phyloP scores from a whole-genome alignment of 1,140 invertebrate species.

The Drosophila auraria region DNA sequence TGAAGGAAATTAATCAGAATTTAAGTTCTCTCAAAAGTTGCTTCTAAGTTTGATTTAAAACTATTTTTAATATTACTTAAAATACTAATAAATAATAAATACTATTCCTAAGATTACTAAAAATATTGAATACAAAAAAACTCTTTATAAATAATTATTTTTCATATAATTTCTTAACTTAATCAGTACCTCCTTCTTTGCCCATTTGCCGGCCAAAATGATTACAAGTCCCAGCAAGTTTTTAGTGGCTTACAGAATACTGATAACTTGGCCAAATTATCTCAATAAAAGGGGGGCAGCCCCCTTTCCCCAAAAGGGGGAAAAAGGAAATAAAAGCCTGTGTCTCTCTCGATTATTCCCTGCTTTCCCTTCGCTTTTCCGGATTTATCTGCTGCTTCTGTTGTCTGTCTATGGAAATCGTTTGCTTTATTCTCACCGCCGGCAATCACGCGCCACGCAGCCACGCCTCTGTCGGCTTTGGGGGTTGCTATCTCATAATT shows the following conservation, averaged over 20 bases:
- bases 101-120: too few species aligned
- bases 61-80: too few species aligned
- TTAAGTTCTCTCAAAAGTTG: too few species aligned
- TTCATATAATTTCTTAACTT: background rate
- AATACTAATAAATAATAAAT: background rate
- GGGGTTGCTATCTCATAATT: conserved; percentile 73
- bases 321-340: conserved; percentile 13
- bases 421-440: conserved; percentile 33
- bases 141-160: background rate
- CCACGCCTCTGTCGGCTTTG: conserved; percentile 16
- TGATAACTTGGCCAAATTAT: conserved; percentile 17
- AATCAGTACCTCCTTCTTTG: background rate
- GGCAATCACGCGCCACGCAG: conserved; percentile 57
- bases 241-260: conserved; percentile 7
- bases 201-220: background rate
- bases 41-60: too few species aligned
- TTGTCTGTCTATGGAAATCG: conserved; percentile 18
- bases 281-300: background rate
- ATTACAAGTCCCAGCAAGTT: background rate
- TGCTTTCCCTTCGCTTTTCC: background rate
- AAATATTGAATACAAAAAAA: background rate
- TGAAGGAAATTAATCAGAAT: too few species aligned
- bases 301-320: too few species aligned
- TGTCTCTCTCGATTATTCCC: background rate
- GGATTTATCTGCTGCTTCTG: conserved; percentile 31